phyloP scores from a whole-genome alignment of 2,888 invertebrate species.

The Thalpophila matura region DNA sequence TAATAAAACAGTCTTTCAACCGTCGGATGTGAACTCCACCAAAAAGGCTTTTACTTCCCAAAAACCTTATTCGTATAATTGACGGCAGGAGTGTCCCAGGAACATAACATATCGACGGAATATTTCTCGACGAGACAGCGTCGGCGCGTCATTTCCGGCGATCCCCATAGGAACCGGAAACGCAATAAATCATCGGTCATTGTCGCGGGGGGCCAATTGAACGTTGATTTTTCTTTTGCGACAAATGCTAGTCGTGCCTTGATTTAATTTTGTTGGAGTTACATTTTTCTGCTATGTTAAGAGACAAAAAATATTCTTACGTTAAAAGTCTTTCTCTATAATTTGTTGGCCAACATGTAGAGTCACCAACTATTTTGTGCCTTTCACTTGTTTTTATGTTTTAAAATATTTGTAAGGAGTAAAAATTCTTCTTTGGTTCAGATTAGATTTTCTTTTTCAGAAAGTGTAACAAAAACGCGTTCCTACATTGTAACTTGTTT shows the following conservation, averaged over 20 bases:
- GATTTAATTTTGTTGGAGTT: constrained; percentile 51
- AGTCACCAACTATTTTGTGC: too few species aligned
- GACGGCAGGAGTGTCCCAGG: constrained; percentile 59
- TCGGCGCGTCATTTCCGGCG: constrained; percentile 72
- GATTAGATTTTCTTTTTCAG: too few species aligned
- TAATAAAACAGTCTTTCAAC: constrained; percentile 43
- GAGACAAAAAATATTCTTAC: background rate
- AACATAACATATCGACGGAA: constrained; percentile 71
- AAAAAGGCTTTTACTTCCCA: constrained; percentile 51
- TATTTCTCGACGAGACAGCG: constrained; percentile 71
- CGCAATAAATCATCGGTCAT: constrained; percentile 85
- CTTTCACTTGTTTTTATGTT: too few species aligned
- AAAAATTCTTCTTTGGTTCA: too few species aligned
- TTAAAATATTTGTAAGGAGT: too few species aligned
- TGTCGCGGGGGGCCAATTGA: constrained; percentile 82
- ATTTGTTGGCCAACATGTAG: background rate
- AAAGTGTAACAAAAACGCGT: too few species aligned
- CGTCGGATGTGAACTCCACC: constrained; percentile 32
- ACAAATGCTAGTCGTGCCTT: constrained; percentile 54
- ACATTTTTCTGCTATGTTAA: background rate
- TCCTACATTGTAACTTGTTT: too few species aligned
- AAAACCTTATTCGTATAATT: constrained; percentile 68
- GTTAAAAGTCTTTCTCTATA: background rate
- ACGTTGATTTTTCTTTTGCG: constrained; percentile 78
- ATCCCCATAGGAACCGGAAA: constrained; percentile 73